These are phyloP conservation scores for Temnothorax unifasciatus DNA, from an alignment of 2,888 invertebrate genomes.

Conservation along the genomic window DNA sequence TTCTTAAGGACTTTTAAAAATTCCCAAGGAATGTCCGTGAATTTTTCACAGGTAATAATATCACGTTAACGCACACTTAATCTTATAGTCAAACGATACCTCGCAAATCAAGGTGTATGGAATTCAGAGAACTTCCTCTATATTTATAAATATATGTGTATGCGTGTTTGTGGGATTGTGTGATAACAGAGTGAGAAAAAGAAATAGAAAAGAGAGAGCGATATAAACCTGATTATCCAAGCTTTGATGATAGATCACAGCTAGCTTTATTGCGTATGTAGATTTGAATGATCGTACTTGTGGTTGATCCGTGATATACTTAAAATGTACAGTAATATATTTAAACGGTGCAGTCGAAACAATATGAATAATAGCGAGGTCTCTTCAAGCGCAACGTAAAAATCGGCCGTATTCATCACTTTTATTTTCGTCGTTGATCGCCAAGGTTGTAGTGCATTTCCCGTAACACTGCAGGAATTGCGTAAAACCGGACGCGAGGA, in stretches of 20 bases:
- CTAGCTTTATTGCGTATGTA: background rate
- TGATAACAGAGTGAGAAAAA: background rate
- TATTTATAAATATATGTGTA: background rate
- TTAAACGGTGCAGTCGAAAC: background rate
- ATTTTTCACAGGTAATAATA: conserved; percentile 19
- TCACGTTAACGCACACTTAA: background rate
- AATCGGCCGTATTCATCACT: background rate
- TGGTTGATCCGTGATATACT: background rate
- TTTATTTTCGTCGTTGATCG: background rate
- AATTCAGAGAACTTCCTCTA: background rate
- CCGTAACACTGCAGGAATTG: background rate
- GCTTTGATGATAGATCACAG: background rate
- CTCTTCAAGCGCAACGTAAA: background rate
- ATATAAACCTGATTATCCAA: background rate
- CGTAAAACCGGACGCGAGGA: conserved; percentile 36
- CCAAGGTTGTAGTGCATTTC: background rate
- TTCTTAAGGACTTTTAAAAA: background rate
- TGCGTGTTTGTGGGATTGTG: background rate
- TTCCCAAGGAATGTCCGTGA: background rate
- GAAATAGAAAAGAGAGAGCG: background rate
- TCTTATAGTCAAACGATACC: background rate
- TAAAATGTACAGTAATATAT: conserved; percentile 17
- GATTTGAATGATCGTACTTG: background rate
- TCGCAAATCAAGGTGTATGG: background rate
- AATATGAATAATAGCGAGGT: background rate